Percentiles rank a stretch among this genome's conserved stretches.
Conservation (phyloP, 2,888 invertebrate species). For the Morinoia aosen region DNA sequence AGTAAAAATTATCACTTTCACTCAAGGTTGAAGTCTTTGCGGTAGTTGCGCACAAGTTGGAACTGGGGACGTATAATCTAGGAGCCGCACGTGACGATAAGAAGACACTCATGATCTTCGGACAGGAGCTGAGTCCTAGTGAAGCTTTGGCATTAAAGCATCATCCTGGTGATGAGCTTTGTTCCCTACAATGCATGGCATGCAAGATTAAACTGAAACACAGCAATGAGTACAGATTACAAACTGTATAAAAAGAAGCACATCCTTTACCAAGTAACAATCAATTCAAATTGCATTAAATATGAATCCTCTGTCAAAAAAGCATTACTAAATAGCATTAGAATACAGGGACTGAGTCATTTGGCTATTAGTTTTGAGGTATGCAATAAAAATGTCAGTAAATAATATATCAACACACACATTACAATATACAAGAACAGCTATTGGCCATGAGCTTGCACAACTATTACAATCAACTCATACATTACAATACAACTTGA, state of each 20-base stretch:
- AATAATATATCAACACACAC: too few species aligned
- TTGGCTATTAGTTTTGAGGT: background rate
- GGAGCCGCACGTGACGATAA: background rate
- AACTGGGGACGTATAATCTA: constrained; percentile 1
- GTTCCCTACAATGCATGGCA: background rate
- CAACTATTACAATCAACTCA: too few species aligned
- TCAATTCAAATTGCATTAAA: background rate
- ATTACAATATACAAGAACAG: too few species aligned
- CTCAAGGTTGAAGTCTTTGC: background rate
- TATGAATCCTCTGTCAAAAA: background rate
- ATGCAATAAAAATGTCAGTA: background rate
- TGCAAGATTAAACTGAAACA: background rate
- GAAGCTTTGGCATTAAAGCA: background rate
- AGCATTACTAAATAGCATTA: background rate
- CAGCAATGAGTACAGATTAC: background rate
- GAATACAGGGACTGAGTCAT: background rate
- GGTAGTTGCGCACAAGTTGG: background rate
- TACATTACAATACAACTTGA: too few species aligned
- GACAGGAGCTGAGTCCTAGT: background rate
- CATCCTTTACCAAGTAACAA: background rate
- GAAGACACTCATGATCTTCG: constrained; percentile 28
- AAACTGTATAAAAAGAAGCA: constrained; percentile 1
- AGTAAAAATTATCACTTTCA: background rate
- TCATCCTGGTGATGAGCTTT: background rate
- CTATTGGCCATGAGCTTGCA: too few species aligned